phyloP scores from a whole-genome alignment of 2,888 invertebrate genomes.

The Sympetrum striolatum region DNA sequence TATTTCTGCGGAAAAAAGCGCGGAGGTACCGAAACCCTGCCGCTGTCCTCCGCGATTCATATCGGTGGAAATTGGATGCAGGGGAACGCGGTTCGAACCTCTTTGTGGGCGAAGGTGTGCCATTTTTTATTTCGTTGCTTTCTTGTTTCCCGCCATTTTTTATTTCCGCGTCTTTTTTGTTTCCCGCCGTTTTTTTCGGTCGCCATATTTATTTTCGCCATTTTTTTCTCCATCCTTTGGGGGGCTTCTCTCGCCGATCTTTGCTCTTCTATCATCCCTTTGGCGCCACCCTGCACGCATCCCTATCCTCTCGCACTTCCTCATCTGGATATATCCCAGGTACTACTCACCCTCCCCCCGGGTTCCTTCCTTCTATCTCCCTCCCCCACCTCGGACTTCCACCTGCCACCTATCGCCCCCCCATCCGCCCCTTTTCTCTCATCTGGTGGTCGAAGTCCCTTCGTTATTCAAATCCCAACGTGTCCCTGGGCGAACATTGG shows the following conservation, averaged over 20 bases:
- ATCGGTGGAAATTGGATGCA: conserved; percentile 35
- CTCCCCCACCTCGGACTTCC: not conserved
- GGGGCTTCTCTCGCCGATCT: not conserved
- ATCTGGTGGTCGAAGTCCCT: conserved; percentile 39
- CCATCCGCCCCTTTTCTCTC: conserved; percentile 8
- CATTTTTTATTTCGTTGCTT: no score
- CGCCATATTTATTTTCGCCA: not conserved
- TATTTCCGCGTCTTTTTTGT: not conserved
- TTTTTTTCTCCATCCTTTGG: not conserved
- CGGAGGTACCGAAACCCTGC: not conserved
- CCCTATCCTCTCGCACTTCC: not conserved
- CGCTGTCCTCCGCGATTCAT: conserved; percentile 15
- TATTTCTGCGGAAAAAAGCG: not conserved
- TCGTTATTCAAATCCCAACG: conserved; percentile 43
- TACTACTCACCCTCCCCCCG: not conserved
- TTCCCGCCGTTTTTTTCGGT: not conserved
- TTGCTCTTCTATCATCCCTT: not conserved
- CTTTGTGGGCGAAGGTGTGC: not conserved
- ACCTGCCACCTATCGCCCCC: not conserved
- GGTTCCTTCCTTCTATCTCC: not conserved
- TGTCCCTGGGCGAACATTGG: conserved; percentile 35
- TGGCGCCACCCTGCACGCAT: not conserved
- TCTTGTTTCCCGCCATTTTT: not conserved
- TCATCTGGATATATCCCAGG: not conserved
- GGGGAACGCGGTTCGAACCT: conserved; percentile 24